Conservation (phyloP, 2,113 vertebrate genomes). For the Leucopsar rothschildi region DNA sequence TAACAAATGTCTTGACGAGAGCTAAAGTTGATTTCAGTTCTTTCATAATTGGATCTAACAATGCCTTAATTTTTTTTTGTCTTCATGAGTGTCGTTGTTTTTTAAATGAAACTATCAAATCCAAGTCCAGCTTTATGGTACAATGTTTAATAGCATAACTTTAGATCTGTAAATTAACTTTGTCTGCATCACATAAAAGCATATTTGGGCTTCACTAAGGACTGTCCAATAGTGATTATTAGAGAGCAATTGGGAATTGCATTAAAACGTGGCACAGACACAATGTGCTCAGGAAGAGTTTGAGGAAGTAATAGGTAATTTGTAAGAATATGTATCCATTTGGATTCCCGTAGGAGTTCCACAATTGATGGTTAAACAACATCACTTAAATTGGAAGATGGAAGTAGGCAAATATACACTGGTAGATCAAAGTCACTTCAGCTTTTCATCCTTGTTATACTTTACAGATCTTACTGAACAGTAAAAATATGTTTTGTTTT, state of each 20-base stretch:
- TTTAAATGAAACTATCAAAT: not conserved
- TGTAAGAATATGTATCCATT: not conserved
- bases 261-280: not conserved
- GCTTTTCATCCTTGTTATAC: not conserved
- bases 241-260: not conserved
- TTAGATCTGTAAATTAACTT: not conserved
- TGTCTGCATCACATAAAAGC: not conserved
- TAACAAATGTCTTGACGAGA: not conserved
- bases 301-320: not conserved
- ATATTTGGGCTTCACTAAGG: not conserved
- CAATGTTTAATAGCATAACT: not conserved
- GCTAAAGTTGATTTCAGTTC: not conserved
- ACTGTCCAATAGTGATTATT: not conserved
- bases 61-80: not conserved
- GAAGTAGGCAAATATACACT: slow-evolving; percentile 2
- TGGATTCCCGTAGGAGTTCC: not conserved
- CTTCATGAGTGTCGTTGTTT: not conserved
- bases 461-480: not conserved
- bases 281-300: not conserved
- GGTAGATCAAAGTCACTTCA: not conserved
- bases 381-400: not conserved
- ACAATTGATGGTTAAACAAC: not conserved
- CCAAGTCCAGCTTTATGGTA: not conserved
- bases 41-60: not conserved
- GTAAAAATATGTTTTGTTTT: not conserved